These are phyloP conservation scores for Bombylius discolor DNA, from an alignment of 2,888 invertebrate species.

Conservation along the genomic window DNA sequence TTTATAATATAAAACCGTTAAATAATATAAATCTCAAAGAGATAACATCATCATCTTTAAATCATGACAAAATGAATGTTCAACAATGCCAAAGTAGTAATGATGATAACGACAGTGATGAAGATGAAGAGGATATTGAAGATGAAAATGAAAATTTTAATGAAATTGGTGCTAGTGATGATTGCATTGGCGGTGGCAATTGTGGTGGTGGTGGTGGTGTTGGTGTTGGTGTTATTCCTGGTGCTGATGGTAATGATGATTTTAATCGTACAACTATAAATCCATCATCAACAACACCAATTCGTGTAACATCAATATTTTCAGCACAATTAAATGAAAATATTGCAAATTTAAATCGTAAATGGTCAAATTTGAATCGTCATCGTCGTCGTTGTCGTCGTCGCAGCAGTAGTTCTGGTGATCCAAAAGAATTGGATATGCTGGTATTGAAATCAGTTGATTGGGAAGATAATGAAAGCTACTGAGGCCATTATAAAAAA, in stretches of 20 bases:
- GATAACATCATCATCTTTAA: too few relatives aligned
- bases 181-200: background rate
- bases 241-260: too few relatives aligned
- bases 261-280: too few relatives aligned
- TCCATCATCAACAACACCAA: conserved; percentile 16
- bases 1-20: too few relatives aligned
- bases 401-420: conserved; percentile 32
- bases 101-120: background rate
- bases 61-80: too few relatives aligned
- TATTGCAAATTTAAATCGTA: conserved; percentile 30
- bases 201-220: background rate
- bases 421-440: conserved; percentile 35
- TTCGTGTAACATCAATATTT: conserved; percentile 27
- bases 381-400: conserved; percentile 20
- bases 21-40: too few relatives aligned
- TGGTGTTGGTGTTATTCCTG: too few relatives aligned
- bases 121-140: conserved; percentile 4
- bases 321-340: conserved; percentile 29
- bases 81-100: too few relatives aligned
- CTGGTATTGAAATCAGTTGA: conserved; percentile 35
- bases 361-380: conserved; percentile 33
- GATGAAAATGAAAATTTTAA: conserved; percentile 4
- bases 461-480: conserved; percentile 37
- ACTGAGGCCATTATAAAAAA: conserved; percentile 14
- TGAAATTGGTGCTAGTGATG: background rate